A percentile compares a stretch with the other conserved stretches of the same genome.
Evolutionary conservation across 1,140 invertebrate species (phyloP).

Genomic region (Akabosia matsudoensis): DNA sequence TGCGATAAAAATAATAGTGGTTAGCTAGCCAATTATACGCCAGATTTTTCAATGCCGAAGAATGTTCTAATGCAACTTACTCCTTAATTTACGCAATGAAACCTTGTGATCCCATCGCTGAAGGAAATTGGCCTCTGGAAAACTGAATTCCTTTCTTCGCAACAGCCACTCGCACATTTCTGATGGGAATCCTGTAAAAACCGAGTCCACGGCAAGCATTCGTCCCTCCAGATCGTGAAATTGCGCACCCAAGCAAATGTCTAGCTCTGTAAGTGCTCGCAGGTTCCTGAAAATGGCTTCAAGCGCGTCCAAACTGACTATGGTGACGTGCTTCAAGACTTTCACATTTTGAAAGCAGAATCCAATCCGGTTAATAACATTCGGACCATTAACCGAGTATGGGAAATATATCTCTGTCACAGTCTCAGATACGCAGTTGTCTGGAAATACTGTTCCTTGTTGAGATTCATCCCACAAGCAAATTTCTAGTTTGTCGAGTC

Average conservation of each 20-base stretch:
- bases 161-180: constrained; percentile 17
- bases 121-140: not conserved
- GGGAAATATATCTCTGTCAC: constrained; percentile 8
- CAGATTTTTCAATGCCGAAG: not conserved
- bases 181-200: constrained; percentile 5
- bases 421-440: constrained; percentile 3
- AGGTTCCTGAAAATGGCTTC: not conserved
- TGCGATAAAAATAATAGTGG: not conserved
- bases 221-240: constrained; percentile 5
- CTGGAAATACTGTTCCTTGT: constrained; percentile 11
- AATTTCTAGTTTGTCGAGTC: constrained; percentile 15
- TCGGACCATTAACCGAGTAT: not conserved
- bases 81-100: not conserved
- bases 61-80: not conserved
- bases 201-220: not conserved
- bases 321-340: not conserved
- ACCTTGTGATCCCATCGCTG: not conserved
- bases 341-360: constrained; percentile 19
- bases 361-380: not conserved
- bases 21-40: not conserved
- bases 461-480: constrained; percentile 13
- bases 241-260: constrained; percentile 1
- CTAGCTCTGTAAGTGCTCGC: not conserved
- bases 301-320: not conserved
- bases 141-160: not conserved